Base-by-base conservation (phyloP, 2,113 vertebrate genomes). In the Hippoglossus stenolepis region DNA sequence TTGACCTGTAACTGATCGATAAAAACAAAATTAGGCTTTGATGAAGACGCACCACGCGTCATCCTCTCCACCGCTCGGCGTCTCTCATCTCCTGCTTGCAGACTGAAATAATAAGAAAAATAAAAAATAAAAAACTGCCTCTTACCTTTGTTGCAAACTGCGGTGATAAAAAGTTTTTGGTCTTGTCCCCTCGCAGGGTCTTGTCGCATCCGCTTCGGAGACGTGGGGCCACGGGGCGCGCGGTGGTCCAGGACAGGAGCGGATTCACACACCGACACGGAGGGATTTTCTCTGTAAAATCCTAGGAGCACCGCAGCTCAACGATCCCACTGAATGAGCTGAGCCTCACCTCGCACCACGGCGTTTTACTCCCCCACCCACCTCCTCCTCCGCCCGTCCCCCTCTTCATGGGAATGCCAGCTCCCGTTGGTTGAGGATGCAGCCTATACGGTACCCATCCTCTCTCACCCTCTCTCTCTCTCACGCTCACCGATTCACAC, bases 291-390 rank as follows among this genome's bases (percentile, higher is more conserved):
- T 88, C 20, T 14, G 51, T 81, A 92, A 92, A 65, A 92, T 94
- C 92, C 93, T 92, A 84, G 90, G 87, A 93, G 93, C 92, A 92
- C 86, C 80, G 88, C 87, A 75, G 90, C 91, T 89, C 85, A 90
- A 77, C 90, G 88, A 87, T 91, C 89, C 91, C 79, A 80, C 87
- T 93, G 90, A 94, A 92, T 91, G 92, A 92, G 91, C 87, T 88
- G 81, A 87, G 86, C 86, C 90, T 93, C 90, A 90, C 91, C 85
- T 90, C 91, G 53, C 81, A 76, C 78, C 35, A 81, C 85, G 65
- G 69, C 64, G 84, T 80, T 90, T 87, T 87, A 74, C 86, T 84
- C 83, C 57, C 77, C 64, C 78, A 40, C 80, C 73, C 79, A 70
- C 70, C 31, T 54, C 77, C 77, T 77, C 14, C 84, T 75, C 62